Conservation (phyloP, 2,797 vertebrate species). For the Sebastes hubbsi region DNA sequence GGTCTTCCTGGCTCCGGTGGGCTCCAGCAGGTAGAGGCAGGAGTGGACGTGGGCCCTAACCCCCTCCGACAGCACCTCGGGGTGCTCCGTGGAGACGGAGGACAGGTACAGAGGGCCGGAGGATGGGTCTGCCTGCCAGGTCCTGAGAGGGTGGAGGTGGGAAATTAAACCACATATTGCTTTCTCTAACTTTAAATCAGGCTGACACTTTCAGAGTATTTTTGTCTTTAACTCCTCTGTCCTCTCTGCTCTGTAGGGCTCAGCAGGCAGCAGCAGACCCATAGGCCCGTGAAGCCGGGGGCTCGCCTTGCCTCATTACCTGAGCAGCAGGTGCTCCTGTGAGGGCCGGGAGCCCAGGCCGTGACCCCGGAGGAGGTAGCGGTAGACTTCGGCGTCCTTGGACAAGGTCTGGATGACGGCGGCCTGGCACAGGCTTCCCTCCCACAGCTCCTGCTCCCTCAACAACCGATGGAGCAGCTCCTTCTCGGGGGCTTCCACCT, state of each 20-base stretch:
- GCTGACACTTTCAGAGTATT: neutral
- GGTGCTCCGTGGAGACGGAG: constrained; percentile 78
- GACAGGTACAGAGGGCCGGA: constrained; percentile 79
- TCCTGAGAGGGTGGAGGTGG: constrained; percentile 63
- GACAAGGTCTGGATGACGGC: constrained; percentile 77
- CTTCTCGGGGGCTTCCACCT: constrained; percentile 78
- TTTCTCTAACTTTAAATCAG: constrained; percentile 1
- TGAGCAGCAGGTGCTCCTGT: constrained; percentile 82
- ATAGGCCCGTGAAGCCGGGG: neutral
- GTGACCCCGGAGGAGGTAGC: constrained; percentile 67
- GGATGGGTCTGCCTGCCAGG: constrained; percentile 80
- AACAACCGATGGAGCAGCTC: constrained; percentile 80
- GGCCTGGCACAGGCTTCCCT: constrained; percentile 66
- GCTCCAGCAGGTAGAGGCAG: constrained; percentile 84
- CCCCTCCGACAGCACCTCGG: constrained; percentile 61
- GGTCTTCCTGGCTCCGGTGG: constrained; percentile 75
- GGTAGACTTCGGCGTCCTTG: constrained; percentile 80
- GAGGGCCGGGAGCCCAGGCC: constrained; percentile 60
- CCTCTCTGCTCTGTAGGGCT: neutral
- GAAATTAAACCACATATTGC: neutral
- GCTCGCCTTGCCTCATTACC: constrained; percentile 69
- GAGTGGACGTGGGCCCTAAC: constrained; percentile 74
- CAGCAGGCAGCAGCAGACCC: neutral
- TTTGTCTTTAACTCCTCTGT: neutral
- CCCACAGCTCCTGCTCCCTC: constrained; percentile 80